phyloP scores from a whole-genome alignment of 2,888 invertebrate genomes.

The Patella pellucida region DNA sequence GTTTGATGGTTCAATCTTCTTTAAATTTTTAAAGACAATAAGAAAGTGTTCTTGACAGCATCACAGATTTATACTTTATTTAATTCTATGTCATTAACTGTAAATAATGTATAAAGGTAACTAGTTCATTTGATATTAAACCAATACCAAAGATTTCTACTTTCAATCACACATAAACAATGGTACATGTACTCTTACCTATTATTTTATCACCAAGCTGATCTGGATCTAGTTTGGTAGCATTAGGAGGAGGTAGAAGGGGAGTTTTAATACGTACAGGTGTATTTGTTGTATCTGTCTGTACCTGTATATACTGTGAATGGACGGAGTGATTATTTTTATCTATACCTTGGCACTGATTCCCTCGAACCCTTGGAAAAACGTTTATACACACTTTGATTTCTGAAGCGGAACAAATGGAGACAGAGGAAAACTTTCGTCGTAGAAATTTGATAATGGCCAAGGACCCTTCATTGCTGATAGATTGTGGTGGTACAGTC shows the following conservation, averaged over 20 bases:
- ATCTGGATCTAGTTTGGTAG: conserved; percentile 60
- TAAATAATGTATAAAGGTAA: too few relatives aligned
- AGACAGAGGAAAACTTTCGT: conserved; percentile 32
- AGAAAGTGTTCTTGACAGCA: too few relatives aligned
- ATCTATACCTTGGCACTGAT: conserved; percentile 63
- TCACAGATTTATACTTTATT: too few relatives aligned
- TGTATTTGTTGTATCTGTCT: conserved; percentile 69
- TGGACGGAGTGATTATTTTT: conserved; percentile 68
- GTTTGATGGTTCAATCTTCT: too few relatives aligned
- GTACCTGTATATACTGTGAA: conserved; percentile 68
- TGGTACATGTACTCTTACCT: conserved; percentile 50
- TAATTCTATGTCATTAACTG: too few relatives aligned
- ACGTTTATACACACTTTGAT: background rate
- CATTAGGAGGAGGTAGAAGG: conserved; percentile 64
- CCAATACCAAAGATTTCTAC: background rate
- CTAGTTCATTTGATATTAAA: too few relatives aligned
- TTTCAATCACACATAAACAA: background rate
- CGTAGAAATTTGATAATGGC: conserved; percentile 57
- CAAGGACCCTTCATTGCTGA: conserved; percentile 66
- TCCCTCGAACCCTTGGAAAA: conserved; percentile 67
- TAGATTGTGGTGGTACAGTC: conserved; percentile 61
- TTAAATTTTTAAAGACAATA: too few relatives aligned
- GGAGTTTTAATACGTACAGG: conserved; percentile 69
- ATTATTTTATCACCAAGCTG: conserved; percentile 66
- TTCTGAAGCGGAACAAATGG: conserved; percentile 5